phyloP scores from a whole-genome alignment of 2,888 invertebrate genomes.

The Norana najaformis region DNA sequence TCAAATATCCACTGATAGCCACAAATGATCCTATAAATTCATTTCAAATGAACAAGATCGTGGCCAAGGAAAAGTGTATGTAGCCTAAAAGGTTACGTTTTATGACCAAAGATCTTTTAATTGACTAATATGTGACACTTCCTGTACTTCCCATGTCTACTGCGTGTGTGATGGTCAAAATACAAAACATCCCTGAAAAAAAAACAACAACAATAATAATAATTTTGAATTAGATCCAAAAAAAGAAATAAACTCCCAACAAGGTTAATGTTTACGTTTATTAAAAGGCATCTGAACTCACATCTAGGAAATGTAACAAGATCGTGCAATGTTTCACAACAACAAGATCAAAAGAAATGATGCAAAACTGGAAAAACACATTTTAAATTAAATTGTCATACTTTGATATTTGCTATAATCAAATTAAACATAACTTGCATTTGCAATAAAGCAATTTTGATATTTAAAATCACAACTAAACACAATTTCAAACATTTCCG shows the following conservation, averaged over 20 bases:
- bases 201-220: no score
- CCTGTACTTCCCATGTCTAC: no score
- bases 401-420: not conserved
- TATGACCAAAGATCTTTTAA: no score
- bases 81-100: no score
- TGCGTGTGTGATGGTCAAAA: no score
- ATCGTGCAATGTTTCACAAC: not conserved
- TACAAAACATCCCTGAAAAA: no score
- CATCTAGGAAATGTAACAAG: not conserved
- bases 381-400: no score
- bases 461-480: not conserved
- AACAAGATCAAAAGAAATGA: not conserved
- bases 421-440: not conserved
- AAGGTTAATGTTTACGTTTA: not conserved
- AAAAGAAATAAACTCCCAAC: not conserved
- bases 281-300: constrained; percentile 6
- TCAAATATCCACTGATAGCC: no score
- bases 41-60: no score
- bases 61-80: no score
- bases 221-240: not conserved
- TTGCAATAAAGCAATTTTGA: not conserved
- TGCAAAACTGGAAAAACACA: not conserved
- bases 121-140: no score
- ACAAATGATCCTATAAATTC: no score
- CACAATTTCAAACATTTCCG: not conserved